Evolutionary conservation across 2,113 vertebrate species (phyloP).

Genomic region (Micronycteris hirsuta): DNA sequence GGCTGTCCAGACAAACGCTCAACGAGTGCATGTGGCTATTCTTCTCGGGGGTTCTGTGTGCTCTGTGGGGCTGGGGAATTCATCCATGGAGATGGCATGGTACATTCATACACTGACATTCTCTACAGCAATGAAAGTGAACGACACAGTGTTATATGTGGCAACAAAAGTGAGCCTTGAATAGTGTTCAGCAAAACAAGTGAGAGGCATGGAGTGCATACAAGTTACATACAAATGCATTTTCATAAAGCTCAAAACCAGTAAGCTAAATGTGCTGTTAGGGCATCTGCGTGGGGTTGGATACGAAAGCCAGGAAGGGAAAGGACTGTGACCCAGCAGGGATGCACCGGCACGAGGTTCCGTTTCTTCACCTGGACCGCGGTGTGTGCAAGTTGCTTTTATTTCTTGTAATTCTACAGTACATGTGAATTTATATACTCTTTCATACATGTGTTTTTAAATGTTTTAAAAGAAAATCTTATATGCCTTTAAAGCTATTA

Average conservation of each 20-base stretch:
- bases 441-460: neutral
- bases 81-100: neutral
- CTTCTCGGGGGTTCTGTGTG: neutral
- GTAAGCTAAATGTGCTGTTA: neutral
- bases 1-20: neutral
- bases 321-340: neutral
- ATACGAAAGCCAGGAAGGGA: neutral
- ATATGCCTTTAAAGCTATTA: neutral
- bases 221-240: neutral
- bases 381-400: neutral
- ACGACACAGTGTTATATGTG: neutral
- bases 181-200: neutral
- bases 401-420: neutral
- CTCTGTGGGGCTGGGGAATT: neutral
- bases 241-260: neutral
- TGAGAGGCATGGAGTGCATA: neutral
- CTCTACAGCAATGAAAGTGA: neutral
- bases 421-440: neutral
- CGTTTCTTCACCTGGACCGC: neutral
- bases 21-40: neutral
- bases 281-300: neutral
- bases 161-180: neutral
- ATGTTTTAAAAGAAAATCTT: neutral
- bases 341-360: too few species aligned
- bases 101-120: neutral